Base-by-base conservation (phyloP, 1,140 invertebrate species). In the Leptinotarsa lineolata region DNA sequence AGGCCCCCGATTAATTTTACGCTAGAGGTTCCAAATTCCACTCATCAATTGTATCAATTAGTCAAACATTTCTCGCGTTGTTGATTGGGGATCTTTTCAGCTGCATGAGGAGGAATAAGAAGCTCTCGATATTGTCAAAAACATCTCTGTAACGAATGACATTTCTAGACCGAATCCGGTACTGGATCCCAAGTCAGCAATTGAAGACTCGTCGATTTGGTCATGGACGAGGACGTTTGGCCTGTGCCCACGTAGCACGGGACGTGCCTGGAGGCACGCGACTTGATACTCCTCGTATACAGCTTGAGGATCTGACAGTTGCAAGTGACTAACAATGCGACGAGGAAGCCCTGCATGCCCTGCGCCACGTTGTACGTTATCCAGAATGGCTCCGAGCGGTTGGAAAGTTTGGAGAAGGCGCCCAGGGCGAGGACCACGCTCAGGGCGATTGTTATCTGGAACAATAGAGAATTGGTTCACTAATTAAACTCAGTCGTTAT, bases 291-390 rank as follows among this genome's bases (percentile, higher is more conserved):
- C 46, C 79, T 71, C 22, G 80, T 83, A 73, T 84, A 84, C 3
- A 84, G 68, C 69, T 84, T 84, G 60, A 84, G 63, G 30, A 84
- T 87, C 80, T 87, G 86, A 81, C 89, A 90, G 82, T 91, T 91
- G 81, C 90, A 91, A 8, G 90, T 90, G 68, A 91, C 90, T 68
- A 89, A 86, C 73, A 91, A 82, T 3, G 90, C 88, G 12, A 91
- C 87, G 44, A 89, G 84, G 48, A 91, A 86, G 24, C 90, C 90
- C 84, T 91, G 87, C 76, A 87, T 80, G 11, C 82, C 82, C 74
- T 86, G 86, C 20, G 82, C 81, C 16, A 87, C 81, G 77, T 87
- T 85, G 80, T 86, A 88, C 15, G 83, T 81, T 54, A 86, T 83
- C 86, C 86, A 86, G 15, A 83, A 77, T 4, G 81, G 64, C n/a